phyloP scores from a whole-genome alignment of 1,140 invertebrate species.

The Apocrypta bakeri region DNA sequence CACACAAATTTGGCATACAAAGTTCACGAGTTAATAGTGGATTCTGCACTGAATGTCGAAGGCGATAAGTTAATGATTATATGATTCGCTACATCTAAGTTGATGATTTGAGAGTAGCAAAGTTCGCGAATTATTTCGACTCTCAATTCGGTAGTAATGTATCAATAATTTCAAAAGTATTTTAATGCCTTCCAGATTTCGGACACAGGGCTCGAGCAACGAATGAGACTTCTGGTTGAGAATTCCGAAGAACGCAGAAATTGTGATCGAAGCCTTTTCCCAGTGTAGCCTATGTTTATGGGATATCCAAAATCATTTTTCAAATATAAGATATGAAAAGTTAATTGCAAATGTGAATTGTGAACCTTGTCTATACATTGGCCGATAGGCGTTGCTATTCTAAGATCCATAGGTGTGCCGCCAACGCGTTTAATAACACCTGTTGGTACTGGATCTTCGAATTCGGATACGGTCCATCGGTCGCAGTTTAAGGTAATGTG shows the following conservation, averaged over 20 bases:
- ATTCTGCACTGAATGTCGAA: no score
- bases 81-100: no score
- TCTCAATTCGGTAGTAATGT: no score
- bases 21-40: no score
- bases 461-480: constrained; percentile 82
- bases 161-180: constrained; percentile 20
- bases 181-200: constrained; percentile 74
- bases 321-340: no score
- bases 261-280: constrained; percentile 79
- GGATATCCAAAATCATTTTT: neutral
- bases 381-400: constrained; percentile 72
- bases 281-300: constrained; percentile 58
- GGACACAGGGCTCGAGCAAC: constrained; percentile 78
- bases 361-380: constrained; percentile 63
- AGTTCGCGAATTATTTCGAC: no score
- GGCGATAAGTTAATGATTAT: no score
- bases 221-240: constrained; percentile 55
- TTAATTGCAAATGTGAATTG: no score
- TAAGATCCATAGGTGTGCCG: constrained; percentile 78
- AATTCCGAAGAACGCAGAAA: constrained; percentile 74
- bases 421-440: constrained; percentile 79
- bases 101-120: no score
- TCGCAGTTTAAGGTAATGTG: constrained; percentile 83
- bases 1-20: no score
- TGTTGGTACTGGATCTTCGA: constrained; percentile 80